Evolutionary conservation across 1,140 invertebrate species (phyloP).

Genomic region (Drosophila sturtevanti): DNA sequence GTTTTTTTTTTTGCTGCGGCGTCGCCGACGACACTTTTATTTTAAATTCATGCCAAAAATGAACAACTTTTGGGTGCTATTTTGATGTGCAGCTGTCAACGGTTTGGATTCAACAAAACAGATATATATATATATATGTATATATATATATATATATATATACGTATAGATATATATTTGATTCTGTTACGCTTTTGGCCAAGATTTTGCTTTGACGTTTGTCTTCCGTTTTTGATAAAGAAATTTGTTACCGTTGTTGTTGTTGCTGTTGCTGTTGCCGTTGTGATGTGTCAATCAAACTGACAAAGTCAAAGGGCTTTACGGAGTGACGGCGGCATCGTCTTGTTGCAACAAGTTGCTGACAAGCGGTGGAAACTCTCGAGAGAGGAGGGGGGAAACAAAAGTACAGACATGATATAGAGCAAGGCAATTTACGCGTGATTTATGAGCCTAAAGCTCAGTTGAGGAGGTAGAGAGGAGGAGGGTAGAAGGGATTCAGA

Average conservation of each 20-base stretch:
- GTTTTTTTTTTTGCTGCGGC: background rate
- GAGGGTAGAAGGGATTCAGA: background rate
- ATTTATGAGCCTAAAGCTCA: conserved; percentile 54
- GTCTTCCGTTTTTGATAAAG: conserved; percentile 59
- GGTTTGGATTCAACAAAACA: conserved; percentile 16
- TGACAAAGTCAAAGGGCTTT: conserved; percentile 34
- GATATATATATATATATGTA: background rate
- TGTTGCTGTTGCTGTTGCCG: background rate
- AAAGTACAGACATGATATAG: conserved; percentile 13
- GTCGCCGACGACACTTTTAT: conserved; percentile 10
- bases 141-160: background rate
- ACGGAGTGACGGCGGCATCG: conserved; percentile 16
- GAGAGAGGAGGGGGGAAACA: too few species aligned
- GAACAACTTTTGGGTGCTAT: conserved; percentile 33
- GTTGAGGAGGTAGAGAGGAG: conserved; percentile 14
- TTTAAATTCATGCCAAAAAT: conserved; percentile 30
- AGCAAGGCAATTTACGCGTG: conserved; percentile 51
- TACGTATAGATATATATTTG: too few species aligned
- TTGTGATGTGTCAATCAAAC: conserved; percentile 43
- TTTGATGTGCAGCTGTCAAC: conserved; percentile 75
- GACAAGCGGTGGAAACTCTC: conserved; percentile 25
- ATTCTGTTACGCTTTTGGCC: conserved; percentile 9
- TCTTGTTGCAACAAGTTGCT: conserved; percentile 59
- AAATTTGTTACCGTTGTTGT: background rate
- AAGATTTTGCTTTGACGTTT: conserved; percentile 48